These are phyloP conservation scores for Drosophila trapezifrons DNA, from an alignment of 1,140 invertebrate genomes.

Conservation along the genomic window DNA sequence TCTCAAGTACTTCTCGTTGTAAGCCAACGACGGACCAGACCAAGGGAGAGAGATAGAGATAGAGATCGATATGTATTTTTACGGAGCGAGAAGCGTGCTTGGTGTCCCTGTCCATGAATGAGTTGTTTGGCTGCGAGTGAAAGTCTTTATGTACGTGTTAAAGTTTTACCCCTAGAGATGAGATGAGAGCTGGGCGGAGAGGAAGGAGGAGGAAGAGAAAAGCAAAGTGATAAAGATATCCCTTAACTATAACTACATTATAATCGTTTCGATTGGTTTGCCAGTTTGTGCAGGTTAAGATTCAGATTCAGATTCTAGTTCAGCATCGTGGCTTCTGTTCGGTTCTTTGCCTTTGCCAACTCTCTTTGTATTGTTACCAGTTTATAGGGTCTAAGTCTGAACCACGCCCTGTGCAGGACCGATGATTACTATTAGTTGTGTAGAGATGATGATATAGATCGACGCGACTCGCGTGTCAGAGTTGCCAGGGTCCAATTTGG, in stretches of 20 bases:
- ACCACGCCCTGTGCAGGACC: conserved; percentile 14
- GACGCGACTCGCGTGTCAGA: conserved; percentile 21
- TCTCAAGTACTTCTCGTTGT: conserved; percentile 95
- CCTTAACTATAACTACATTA: conserved; percentile 39
- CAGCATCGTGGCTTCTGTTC: conserved; percentile 15
- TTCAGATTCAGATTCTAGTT: conserved; percentile 36
- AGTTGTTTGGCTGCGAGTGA: conserved; percentile 43
- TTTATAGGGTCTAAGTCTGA: conserved; percentile 18
- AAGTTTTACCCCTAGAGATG: conserved; percentile 55
- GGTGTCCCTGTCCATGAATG: conserved; percentile 11
- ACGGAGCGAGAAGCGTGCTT: conserved; percentile 20
- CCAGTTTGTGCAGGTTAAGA: conserved; percentile 31
- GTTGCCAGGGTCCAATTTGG: conserved; percentile 23
- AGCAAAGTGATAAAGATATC: conserved; percentile 75
- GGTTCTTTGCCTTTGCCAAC: conserved; percentile 39
- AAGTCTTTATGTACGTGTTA: conserved; percentile 63
- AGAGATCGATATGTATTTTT: conserved; percentile 59
- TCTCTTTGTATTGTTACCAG: conserved; percentile 18
- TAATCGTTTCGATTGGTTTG: conserved; percentile 45
- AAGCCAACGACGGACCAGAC: conserved; percentile 69
- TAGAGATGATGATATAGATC: conserved; percentile 9
- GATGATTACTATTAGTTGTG: conserved; percentile 45
- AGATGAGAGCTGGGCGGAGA: background rate
- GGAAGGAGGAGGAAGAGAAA: conserved; percentile 15
- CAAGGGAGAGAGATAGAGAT: conserved; percentile 62